These are phyloP conservation scores for Morinoia aosen DNA, from an alignment of 2,888 invertebrate species.

Conservation along the genomic window DNA sequence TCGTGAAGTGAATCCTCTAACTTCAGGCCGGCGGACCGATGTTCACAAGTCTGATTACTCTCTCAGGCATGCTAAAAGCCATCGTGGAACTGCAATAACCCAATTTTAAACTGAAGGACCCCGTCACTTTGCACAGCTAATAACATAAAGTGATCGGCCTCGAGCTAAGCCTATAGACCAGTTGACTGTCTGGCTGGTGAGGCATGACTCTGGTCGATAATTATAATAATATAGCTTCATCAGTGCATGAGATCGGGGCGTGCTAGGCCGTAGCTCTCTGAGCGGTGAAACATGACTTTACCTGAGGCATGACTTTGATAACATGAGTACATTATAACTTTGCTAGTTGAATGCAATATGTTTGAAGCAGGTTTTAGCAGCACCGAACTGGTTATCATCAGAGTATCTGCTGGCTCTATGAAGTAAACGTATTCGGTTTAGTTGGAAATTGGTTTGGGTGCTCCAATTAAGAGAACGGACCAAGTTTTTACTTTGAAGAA, in stretches of 20 bases:
- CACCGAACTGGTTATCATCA: not conserved
- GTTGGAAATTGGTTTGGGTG: not conserved
- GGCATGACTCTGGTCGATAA: not conserved
- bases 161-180: not conserved
- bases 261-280: not conserved
- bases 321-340: not conserved
- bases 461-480: too few species aligned
- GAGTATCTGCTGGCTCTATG: not conserved
- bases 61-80: not conserved
- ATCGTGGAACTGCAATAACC: not conserved
- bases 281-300: not conserved
- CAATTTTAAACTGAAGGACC: conserved; percentile 5
- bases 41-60: not conserved
- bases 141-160: not conserved
- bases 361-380: not conserved
- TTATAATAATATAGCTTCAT: too few species aligned
- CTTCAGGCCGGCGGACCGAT: not conserved
- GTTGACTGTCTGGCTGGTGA: not conserved
- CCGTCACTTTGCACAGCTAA: not conserved
- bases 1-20: not conserved
- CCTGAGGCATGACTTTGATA: not conserved
- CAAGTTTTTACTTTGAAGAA: not conserved
- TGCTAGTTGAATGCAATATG: not conserved
- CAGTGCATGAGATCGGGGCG: too few species aligned
- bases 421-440: not conserved